Conservation (phyloP, 2,888 invertebrate genomes). For the Muschampia plurimacula region DNA sequence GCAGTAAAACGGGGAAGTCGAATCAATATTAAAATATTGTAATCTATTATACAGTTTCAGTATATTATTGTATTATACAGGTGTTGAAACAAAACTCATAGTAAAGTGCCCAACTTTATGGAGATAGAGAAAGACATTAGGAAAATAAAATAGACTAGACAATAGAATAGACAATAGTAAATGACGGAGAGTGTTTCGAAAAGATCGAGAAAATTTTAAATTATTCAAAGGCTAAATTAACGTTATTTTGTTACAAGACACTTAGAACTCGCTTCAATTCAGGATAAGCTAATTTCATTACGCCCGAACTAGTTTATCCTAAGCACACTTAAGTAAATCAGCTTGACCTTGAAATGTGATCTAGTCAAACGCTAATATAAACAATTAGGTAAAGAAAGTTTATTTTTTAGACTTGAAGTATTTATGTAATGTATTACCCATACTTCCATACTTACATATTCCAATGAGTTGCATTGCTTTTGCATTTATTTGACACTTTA, state of each 20-base stretch:
- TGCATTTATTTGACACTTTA: neutral
- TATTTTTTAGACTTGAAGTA: too few species aligned
- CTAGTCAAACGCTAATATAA: slow-evolving; percentile 14
- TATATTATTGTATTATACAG: too few species aligned
- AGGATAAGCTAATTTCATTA: slow-evolving; percentile 18
- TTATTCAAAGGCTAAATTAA: neutral
- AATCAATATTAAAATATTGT: too few species aligned
- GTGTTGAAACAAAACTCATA: too few species aligned
- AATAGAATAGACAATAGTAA: too few species aligned
- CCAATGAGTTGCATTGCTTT: neutral
- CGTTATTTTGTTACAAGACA: neutral
- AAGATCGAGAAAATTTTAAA: neutral
- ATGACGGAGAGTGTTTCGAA: neutral
- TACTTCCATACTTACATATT: too few species aligned
- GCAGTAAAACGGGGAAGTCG: too few species aligned
- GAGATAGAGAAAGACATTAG: too few species aligned
- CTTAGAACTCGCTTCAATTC: slow-evolving; percentile 3
- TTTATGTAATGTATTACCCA: neutral
- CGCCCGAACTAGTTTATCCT: slow-evolving; percentile 18
- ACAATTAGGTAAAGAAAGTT: neutral
- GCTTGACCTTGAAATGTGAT: slow-evolving; percentile 27
- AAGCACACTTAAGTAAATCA: slow-evolving; percentile 29
- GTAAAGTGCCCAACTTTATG: neutral
- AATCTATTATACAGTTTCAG: too few species aligned
- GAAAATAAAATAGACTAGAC: neutral